Percentiles rank a stretch among this genome's conserved stretches.
Evolutionary conservation across 2,113 vertebrate genomes (phyloP).

Genomic region (Panthera leo): DNA sequence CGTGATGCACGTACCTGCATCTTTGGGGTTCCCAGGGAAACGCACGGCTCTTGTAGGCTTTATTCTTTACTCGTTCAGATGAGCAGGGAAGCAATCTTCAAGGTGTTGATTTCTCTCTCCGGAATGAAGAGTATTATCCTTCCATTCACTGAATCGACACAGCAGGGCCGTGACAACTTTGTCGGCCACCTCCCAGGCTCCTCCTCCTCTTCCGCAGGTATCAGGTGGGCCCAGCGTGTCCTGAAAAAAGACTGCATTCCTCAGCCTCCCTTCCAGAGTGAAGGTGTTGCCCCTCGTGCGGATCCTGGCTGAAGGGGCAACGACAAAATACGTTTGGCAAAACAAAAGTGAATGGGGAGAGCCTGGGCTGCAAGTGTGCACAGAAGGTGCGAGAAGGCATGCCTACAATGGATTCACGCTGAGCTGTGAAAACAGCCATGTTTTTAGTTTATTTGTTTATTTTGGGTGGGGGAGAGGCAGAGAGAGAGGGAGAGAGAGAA

Average conservation of each 20-base stretch:
- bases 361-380: neutral
- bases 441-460: neutral
- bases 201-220: neutral
- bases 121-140: neutral
- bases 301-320: neutral
- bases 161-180: accelerated
- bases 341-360: neutral
- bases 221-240: accelerated
- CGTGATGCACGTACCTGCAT: neutral
- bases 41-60: neutral
- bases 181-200: neutral
- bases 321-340: neutral
- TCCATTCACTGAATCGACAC: accelerated
- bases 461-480: too few species aligned
- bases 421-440: neutral
- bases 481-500: too few species aligned
- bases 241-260: neutral
- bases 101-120: neutral
- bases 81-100: neutral
- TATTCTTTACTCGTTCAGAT: neutral
- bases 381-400: neutral
- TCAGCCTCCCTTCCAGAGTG: neutral
- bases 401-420: neutral
- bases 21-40: neutral
- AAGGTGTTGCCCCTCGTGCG: neutral